Evolutionary conservation across 2,113 vertebrate genomes (phyloP).

Genomic region (Herpailurus yagouaroundi): DNA sequence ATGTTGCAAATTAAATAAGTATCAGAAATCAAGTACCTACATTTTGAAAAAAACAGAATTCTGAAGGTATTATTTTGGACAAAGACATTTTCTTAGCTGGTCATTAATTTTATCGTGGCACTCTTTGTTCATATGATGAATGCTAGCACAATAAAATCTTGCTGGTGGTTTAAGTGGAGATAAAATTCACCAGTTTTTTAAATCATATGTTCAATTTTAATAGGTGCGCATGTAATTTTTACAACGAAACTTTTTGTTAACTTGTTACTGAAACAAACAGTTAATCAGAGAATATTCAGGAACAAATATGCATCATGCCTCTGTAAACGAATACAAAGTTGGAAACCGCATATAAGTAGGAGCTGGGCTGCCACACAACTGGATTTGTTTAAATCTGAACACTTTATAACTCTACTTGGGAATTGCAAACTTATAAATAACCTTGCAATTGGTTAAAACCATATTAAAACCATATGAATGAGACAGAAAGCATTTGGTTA

Average conservation of each 20-base stretch:
- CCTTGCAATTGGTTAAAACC: constrained; percentile 93
- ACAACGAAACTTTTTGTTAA: constrained; percentile 64
- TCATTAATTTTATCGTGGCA: constrained; percentile 48
- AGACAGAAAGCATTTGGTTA: constrained; percentile 85
- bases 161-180: constrained; percentile 47
- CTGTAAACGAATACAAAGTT: constrained; percentile 85
- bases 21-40: constrained; percentile 41
- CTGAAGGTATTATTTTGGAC: neutral
- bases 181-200: constrained; percentile 63
- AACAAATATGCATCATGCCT: constrained; percentile 84
- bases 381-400: constrained; percentile 95
- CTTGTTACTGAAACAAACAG: constrained; percentile 81
- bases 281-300: constrained; percentile 83
- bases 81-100: constrained; percentile 39
- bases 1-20: constrained; percentile 14
- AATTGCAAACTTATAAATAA: constrained; percentile 97
- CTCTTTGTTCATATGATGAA: constrained; percentile 22
- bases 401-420: constrained; percentile 94
- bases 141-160: constrained; percentile 51
- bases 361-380: constrained; percentile 93
- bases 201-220: constrained; percentile 51
- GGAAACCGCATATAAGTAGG: constrained; percentile 92
- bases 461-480: constrained; percentile 96
- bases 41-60: constrained; percentile 13
- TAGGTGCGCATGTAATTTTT: constrained; percentile 60